phyloP scores from a whole-genome alignment of 2,113 vertebrate genomes.

The Butorides virescens region DNA sequence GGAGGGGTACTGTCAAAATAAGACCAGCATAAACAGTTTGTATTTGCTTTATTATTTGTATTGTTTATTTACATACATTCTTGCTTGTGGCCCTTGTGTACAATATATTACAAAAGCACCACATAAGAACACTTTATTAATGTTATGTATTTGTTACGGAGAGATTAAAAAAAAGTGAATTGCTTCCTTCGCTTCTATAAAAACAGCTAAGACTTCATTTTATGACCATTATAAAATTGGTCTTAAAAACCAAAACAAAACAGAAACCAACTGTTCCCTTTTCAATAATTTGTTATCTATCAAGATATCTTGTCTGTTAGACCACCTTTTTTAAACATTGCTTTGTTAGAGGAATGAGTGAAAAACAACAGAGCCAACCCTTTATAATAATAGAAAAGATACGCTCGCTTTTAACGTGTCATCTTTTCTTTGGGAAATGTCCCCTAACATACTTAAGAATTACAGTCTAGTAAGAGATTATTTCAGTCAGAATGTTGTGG shows the following conservation, averaged over 20 bases:
- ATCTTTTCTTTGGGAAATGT: neutral
- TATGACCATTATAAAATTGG: neutral
- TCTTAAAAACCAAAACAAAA: neutral
- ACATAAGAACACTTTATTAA: neutral
- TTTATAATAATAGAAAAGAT: neutral
- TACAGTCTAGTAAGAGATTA: neutral
- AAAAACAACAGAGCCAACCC: neutral
- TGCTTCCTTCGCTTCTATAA: slow-evolving; percentile 28
- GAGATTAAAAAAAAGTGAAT: neutral
- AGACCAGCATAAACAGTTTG: neutral
- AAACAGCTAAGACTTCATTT: slow-evolving; percentile 21
- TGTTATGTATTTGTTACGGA: neutral
- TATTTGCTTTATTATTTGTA: neutral
- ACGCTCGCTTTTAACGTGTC: rapidly evolving
- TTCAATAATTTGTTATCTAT: neutral
- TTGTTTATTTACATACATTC: neutral
- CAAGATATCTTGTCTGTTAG: neutral
- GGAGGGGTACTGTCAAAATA: neutral
- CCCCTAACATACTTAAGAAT: rapidly evolving
- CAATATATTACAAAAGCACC: neutral
- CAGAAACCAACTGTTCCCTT: neutral
- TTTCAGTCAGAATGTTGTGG: neutral
- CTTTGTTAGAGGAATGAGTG: neutral
- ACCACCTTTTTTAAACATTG: neutral
- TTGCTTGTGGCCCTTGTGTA: neutral